Evolutionary conservation across 2,888 invertebrate species (phyloP), one percentile per base, ranked within the genome.

Genomic region (Laspeyria flexula): DNA sequence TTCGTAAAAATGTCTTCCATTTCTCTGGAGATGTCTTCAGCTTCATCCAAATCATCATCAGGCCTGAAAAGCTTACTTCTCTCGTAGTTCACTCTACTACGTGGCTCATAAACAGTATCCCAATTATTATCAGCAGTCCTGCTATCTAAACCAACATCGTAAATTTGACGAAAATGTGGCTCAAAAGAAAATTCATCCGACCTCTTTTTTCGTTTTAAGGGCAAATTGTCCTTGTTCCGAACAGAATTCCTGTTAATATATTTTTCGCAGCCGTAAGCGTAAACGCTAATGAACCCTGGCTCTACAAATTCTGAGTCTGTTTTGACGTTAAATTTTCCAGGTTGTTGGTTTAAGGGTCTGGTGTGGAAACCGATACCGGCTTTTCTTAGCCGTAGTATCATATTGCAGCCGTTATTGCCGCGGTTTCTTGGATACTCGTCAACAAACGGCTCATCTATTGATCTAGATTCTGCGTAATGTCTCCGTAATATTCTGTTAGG

Each of bases 1-100:
- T 96, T 95, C 0, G 97, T 94, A 71, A 97, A 97, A 35, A 97
- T 95, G 65, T 96, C 96, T 75, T 97, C 97, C 95, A 97, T 96
- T 86, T 97, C 97, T 40, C 94, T 93, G 0, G 96, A 95, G 59
- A 96, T 93, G 63, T 95, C 95, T 63, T 95, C 95, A 2, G 93
- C 92, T 43, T 94, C 94, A 47, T 94, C 94, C 52, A 92, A 83
- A 29, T 93, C 89, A 43, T 94, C 93, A 10, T 93, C 93, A 0
- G 92, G 90, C 39, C 90, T 79, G 54, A 91, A 92, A 0, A 90
- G 73, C 48, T 91, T 93, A 49, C 92, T 92, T 65, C 92, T 83
- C 71, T 91, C 92, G 43, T 90, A 92, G 52, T 87, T 89, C 2
- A 77, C 66, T 57, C 92, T 80, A 43, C 65, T 78, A 5, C 85